These are phyloP conservation scores for Trichonephila clavata DNA, from an alignment of 1,140 invertebrate genomes.

Conservation along the genomic window DNA sequence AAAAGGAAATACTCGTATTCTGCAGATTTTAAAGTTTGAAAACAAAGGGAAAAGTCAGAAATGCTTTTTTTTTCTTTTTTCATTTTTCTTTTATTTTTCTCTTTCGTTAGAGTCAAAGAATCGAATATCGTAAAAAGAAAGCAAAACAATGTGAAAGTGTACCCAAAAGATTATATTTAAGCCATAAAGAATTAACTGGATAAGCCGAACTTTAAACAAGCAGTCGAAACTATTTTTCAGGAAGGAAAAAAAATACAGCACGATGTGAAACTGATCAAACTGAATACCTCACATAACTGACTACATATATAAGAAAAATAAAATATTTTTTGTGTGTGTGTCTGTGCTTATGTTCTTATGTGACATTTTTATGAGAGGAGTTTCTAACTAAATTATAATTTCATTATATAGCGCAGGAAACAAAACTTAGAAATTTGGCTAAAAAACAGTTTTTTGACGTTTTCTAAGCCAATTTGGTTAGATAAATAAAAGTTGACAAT, in stretches of 20 bases:
- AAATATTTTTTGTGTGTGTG: neutral
- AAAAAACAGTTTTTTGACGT: no score
- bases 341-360: no score
- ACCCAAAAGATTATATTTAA: conserved; percentile 11
- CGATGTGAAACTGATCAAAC: neutral
- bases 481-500: no score
- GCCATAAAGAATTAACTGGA: neutral
- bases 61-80: neutral
- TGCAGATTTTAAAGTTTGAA: neutral
- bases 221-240: neutral
- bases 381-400: no score
- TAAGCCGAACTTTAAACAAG: neutral
- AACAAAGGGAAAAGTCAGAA: neutral
- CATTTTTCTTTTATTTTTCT: neutral
- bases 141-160: neutral
- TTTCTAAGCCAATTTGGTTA: no score
- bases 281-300: neutral
- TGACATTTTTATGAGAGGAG: no score
- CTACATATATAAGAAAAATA: no score
- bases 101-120: neutral
- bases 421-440: no score
- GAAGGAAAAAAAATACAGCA: neutral
- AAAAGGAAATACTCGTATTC: neutral
- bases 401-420: no score
- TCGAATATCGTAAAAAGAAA: neutral